Conservation (phyloP, 2,888 invertebrate genomes). For the Nyleta sp. region DNA sequence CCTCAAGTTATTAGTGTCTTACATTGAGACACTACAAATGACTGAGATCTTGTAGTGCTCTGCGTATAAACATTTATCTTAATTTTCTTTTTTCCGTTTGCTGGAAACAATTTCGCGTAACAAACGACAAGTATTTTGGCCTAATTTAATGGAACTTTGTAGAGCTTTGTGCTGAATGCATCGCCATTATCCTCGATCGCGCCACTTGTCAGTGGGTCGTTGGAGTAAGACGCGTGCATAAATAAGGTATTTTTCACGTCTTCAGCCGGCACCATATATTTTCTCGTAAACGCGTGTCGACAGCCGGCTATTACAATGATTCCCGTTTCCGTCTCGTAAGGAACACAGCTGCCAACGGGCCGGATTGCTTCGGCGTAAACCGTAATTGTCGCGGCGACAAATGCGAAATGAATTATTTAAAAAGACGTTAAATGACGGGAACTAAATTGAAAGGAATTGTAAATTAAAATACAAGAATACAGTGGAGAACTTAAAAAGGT, state of each 20-base stretch:
- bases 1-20: no score
- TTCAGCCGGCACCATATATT: conserved; percentile 27
- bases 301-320: conserved; percentile 47
- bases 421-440: no score
- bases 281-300: conserved; percentile 25
- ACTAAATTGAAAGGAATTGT: no score
- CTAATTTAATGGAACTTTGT: not conserved
- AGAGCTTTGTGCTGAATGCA: not conserved
- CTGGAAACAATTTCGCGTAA: no score
- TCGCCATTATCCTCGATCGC: conserved; percentile 2
- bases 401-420: conserved; percentile 59
- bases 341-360: conserved; percentile 44
- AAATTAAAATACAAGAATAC: no score
- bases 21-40: no score
- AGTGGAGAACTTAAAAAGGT: no score
- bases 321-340: conserved; percentile 45
- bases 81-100: no score
- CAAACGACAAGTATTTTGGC: no score
- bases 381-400: conserved; percentile 50
- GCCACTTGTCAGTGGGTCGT: conserved; percentile 8
- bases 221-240: conserved; percentile 15
- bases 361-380: conserved; percentile 41
- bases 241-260: conserved; percentile 43
- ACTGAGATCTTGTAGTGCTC: no score
- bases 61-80: no score